A percentile compares a stretch with the other conserved stretches of the same genome.
Conservation (phyloP, 2,113 vertebrate species). For the Cephalopholis sonnerati region DNA sequence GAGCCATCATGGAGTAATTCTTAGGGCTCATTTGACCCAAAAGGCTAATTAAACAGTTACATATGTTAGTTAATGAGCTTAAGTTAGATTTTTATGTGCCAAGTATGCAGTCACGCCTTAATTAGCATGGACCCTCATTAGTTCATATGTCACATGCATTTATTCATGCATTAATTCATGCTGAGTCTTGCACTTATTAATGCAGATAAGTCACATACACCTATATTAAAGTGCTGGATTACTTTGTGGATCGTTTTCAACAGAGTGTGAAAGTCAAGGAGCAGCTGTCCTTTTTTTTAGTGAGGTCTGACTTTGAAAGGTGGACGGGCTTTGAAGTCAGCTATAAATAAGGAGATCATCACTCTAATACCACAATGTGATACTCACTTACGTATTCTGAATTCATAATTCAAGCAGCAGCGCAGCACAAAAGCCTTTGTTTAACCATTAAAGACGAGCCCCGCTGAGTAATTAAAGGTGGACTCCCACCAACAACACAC, state of each 20-base stretch:
- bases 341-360: slow-evolving; percentile 30
- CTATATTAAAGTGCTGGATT: slow-evolving; percentile 21
- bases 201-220: slow-evolving; percentile 46
- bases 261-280: slow-evolving; percentile 19
- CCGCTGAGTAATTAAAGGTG: slow-evolving; percentile 59
- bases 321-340: slow-evolving; percentile 30
- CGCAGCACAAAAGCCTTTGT: slow-evolving; percentile 51
- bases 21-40: slow-evolving; percentile 31
- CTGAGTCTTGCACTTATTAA: slow-evolving; percentile 51
- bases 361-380: slow-evolving; percentile 16
- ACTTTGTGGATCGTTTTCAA: slow-evolving; percentile 31
- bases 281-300: slow-evolving; percentile 10
- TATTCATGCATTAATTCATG: slow-evolving; percentile 69
- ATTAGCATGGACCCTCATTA: slow-evolving; percentile 53
- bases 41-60: slow-evolving; percentile 43
- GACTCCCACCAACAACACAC: slow-evolving; percentile 20
- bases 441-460: slow-evolving; percentile 42
- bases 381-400: slow-evolving; percentile 47
- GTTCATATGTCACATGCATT: slow-evolving; percentile 59
- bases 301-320: not conserved
- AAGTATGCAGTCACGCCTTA: slow-evolving; percentile 28
- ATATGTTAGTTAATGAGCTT: slow-evolving; percentile 40
- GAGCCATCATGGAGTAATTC: not conserved
- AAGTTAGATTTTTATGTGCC: slow-evolving; percentile 27
- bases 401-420: slow-evolving; percentile 58